Evolutionary conservation across 64 coral and sea anemone species (phyloP).

Genomic region (Montipora sp.): DNA sequence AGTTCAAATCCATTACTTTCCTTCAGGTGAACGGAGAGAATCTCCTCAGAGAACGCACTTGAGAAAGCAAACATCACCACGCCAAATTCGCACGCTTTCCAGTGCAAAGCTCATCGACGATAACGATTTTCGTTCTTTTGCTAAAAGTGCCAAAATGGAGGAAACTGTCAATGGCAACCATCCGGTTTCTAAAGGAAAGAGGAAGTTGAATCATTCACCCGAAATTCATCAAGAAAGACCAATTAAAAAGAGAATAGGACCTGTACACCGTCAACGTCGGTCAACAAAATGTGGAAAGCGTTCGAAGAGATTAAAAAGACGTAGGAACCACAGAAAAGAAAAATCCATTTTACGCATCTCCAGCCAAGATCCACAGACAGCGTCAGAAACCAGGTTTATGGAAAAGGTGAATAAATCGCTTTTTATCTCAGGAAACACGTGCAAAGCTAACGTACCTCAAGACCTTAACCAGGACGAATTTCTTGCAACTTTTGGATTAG

Average conservation of each 20-base stretch:
- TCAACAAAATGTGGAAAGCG: not conserved
- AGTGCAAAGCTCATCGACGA: not conserved
- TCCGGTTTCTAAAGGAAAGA: not conserved
- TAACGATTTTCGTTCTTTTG: not conserved
- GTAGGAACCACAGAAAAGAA: not conserved
- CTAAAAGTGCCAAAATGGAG: not conserved
- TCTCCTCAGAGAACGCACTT: not conserved
- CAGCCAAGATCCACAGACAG: not conserved
- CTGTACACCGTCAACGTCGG: not conserved
- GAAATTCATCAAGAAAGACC: not conserved
- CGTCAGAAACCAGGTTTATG: not conserved
- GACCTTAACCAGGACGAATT: constrained; percentile 30
- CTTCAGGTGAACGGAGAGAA: constrained; percentile 41
- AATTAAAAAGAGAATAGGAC: not conserved
- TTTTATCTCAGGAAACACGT: not conserved
- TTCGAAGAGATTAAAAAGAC: not conserved
- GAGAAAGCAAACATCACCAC: constrained; percentile 28
- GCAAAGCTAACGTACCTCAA: not conserved
- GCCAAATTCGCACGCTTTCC: not conserved
- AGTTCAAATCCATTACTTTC: constrained; percentile 36
- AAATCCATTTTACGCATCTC: not conserved
- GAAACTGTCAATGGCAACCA: not conserved
- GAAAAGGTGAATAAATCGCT: not conserved
- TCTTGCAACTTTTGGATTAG: constrained; percentile 14
- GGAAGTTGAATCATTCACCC: not conserved